Base-by-base conservation (phyloP, 2,113 vertebrate genomes). In the Plotosus lineatus region DNA sequence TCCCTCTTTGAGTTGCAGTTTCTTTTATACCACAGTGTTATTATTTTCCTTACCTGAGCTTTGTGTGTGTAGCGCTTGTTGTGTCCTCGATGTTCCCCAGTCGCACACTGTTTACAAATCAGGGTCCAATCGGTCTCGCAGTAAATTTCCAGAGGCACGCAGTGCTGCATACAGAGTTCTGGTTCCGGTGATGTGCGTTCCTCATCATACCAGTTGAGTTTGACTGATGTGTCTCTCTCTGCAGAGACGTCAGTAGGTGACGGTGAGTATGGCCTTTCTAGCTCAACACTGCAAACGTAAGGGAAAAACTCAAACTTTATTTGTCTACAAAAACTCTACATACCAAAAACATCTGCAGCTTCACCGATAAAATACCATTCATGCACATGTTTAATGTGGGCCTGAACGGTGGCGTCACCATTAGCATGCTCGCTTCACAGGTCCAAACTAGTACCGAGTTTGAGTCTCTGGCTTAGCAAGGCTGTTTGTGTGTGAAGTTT, bases 41-140 rank as follows among this genome's bases (percentile, higher is more conserved):
- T 63, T 38, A 38, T 23, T 4, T 71, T 0, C 36, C 78, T 60
- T 61, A 80, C 78, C 31, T 26, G 33, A 4, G 68, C 66, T 11
- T 3, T 3, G 14, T 4, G 1, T 61, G 53, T 60, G 55, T 80
- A 80, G 55, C 40, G 17, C 44, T 73, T 80, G 26, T 60, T 50
- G 68, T 80, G 78, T 14, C 66, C 78, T 60, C 12, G 40, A 23
- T 80, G 78, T 26, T 60, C 19, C 66, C 48, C 4, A 72, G 66
- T 60, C 19, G 78, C 78, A 48, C 78, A 80, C 51, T 60, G 53
- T 72, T 72, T 72, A 38, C 78, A 80, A 53, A 73, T 80, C 66
- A 60, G 50, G 0, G 17, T 46, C 11, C 72, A 28, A 44, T 80
- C 78, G 2, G 78, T 60, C 26, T 48, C 72, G 21, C 78, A 80